Conservation (phyloP, 2,113 vertebrate species). For the Macquaria ambigua region DNA sequence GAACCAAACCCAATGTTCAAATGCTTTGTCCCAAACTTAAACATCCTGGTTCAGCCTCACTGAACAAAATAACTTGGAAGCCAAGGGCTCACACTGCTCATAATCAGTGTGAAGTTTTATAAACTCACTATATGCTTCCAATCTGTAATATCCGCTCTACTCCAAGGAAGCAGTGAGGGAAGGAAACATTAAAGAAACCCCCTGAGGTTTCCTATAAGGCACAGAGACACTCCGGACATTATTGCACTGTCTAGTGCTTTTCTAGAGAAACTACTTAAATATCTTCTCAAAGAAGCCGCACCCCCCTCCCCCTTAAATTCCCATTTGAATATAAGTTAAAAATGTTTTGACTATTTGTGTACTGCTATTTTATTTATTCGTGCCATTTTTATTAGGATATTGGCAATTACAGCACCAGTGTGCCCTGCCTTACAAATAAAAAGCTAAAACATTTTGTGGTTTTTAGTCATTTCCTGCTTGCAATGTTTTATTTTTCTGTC, state of each 20-base stretch:
- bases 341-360: constrained; percentile 24
- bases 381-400: constrained; percentile 35
- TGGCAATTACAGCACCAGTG: neutral
- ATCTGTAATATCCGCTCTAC: constrained; percentile 80
- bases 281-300: constrained; percentile 21
- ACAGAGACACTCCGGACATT: constrained; percentile 53
- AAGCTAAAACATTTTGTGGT: constrained; percentile 5
- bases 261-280: constrained; percentile 39
- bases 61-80: constrained; percentile 53
- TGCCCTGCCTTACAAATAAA: neutral
- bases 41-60: constrained; percentile 44
- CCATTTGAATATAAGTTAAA: constrained; percentile 41
- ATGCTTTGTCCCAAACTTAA: constrained; percentile 27
- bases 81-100: constrained; percentile 62
- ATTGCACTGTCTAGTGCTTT: constrained; percentile 42
- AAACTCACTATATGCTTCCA: constrained; percentile 73
- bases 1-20: constrained; percentile 9
- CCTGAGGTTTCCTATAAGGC: constrained; percentile 62
- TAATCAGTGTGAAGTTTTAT: constrained; percentile 78
- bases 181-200: constrained; percentile 75
- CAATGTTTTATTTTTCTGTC: neutral
- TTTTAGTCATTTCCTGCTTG: constrained; percentile 27
- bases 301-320: neutral
- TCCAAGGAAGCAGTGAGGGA: constrained; percentile 51
- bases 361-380: constrained; percentile 30